Evolutionary conservation across 2,113 vertebrate genomes (phyloP).

Genomic region (Felis chaus): DNA sequence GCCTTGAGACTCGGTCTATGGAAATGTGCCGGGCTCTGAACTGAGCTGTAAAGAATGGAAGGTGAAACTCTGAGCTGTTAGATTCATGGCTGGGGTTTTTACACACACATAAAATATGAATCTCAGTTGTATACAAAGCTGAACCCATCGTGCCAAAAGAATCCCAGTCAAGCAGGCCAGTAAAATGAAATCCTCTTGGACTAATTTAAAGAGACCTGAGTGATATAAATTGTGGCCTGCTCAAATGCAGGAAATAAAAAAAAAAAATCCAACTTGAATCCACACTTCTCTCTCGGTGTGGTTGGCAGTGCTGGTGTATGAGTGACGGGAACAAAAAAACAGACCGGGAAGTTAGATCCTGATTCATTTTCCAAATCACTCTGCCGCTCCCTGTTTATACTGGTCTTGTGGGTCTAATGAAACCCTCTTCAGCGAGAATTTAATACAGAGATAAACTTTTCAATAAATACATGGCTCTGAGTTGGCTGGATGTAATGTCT

Average conservation of each 20-base stretch:
- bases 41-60: conserved; percentile 85
- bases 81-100: conserved; percentile 87
- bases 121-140: conserved; percentile 88
- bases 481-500: conserved; percentile 67
- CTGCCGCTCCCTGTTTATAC: conserved; percentile 38
- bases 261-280: conserved; percentile 75
- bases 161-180: conserved; percentile 87
- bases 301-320: background rate
- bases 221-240: conserved; percentile 85
- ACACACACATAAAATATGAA: conserved; percentile 88
- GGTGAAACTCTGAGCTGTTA: conserved; percentile 83
- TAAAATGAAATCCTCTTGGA: conserved; percentile 89
- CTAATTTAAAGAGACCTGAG: conserved; percentile 86
- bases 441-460: conserved; percentile 78
- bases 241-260: conserved; percentile 83
- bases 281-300: conserved; percentile 35
- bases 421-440: conserved; percentile 73
- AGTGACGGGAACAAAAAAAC: background rate
- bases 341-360: conserved; percentile 64
- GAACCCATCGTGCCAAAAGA: conserved; percentile 86
- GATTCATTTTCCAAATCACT: conserved; percentile 40
- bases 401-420: conserved; percentile 72
- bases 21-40: conserved; percentile 76
- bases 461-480: conserved; percentile 68
- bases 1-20: conserved; percentile 74